Base-by-base conservation (phyloP, 1,140 invertebrate genomes). In the Heliothis virescens region DNA sequence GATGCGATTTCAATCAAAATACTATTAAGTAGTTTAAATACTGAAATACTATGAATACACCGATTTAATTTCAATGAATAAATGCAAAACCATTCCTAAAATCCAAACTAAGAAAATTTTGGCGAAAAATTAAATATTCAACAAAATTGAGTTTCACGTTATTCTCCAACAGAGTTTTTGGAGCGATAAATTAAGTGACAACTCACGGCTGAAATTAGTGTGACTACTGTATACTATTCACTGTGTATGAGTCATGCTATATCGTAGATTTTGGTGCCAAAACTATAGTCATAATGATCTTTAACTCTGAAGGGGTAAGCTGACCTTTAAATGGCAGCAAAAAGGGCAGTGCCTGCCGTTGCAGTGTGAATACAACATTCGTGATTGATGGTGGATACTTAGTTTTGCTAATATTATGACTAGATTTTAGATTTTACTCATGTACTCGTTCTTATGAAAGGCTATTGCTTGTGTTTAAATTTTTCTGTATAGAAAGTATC, bases 311-410 rank as follows among this genome's bases (percentile, higher is more conserved):
- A 67, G 47, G 63, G 63, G 63, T 67, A 10, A 50, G 41, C 4
- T 67, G n/a, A 50, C 63, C 63, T 67, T 67, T 47, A 67, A 67
- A 67, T 50, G 63, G 41, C 63, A 67, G 47, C 29, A n/a, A 9
- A 63, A 63, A 63, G 60, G 60, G 60, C 60, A 63, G 0, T 11
- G n/a, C n/a, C 60, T 41, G 10, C 60, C 15, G 60, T 16, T 63
- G 60, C 29, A 47, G n/a, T 34, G 29, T 47, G 47, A 29, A 63
- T 29, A 63, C n/a, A 10, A 41, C 60, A 41, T 34, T n/a, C 29
- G 12, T 63, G 60, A 63, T 63, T 41, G 26, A 63, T 63, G 15
- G 26, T 4, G 26, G 5, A 62, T 47, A 62, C n/a, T 29, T n/a
- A n/a, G 52, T n/a, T 15, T n/a, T 53, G 5, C 13, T n/a, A 4